Base-by-base conservation (phyloP, 2,888 invertebrate species). In the Coleophora deauratella region DNA sequence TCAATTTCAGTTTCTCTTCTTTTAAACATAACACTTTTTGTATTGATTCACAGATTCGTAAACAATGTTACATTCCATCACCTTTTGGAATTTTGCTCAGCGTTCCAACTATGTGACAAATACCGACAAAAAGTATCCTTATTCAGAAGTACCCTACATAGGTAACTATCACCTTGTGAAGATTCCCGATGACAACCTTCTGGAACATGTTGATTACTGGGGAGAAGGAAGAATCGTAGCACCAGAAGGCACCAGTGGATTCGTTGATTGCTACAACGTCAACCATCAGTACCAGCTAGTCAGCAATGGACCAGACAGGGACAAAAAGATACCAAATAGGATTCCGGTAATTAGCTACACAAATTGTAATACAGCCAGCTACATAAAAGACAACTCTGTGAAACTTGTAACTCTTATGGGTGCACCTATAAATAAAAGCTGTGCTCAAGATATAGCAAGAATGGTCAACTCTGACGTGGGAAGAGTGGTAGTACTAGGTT, bases 201-300 rank as follows among this genome's bases (percentile, higher is more conserved):
- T 70, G 3, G 57, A 66, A 2, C 62, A 60, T 37, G 59, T 72
- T 1, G 69, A 71, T 47, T 72, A 72, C 33, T 72, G 71, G 71
- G 70, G 72, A 2, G 69, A 71, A 40, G 72, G 71, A 0, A 56
- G 50, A 38, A 57, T 68, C 1, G 40, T 40, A 0, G 28, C 49
- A 1, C n/a, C 41, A 3, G 36, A 21, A 0, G 62, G 57, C 0
- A 36, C 27, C 12, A 65, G 59, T 14, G 71, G 71, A 1, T 70
- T 64, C 42, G 2, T 50, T 0, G 49, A 66, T 36, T 62, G 66
- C 30, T 72, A 66, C 39, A 69, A 69, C 15, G 61, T 72, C 3
- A 72, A 72, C 43, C 62, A 66, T 37, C 48, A 54, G 2, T 55
- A 53, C 31, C 66, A 65, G 39, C 54, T 62, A 1, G 68, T 71